phyloP scores from a whole-genome alignment of 2,888 invertebrate species.

The Malacosoma neustria region DNA sequence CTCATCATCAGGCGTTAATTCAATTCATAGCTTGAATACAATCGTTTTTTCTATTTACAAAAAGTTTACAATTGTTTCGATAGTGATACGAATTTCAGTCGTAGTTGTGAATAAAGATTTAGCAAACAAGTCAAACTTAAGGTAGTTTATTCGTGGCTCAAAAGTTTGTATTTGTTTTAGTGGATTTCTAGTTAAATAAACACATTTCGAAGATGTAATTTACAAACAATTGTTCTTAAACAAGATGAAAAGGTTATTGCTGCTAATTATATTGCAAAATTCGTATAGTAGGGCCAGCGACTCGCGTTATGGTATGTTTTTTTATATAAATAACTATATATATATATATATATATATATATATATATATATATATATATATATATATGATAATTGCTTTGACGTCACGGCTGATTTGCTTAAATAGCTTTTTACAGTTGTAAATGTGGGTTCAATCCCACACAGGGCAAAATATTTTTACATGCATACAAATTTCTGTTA shows the following conservation, averaged over 20 bases:
- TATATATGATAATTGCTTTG: background rate
- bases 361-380: too few relatives aligned
- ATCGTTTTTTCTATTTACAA: slow-evolving; percentile 29
- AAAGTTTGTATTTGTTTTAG: too few relatives aligned
- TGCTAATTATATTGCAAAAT: background rate
- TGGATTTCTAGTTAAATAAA: background rate
- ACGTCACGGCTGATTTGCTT: too few relatives aligned
- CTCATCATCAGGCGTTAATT: background rate
- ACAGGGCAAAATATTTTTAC: too few relatives aligned
- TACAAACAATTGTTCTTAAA: background rate
- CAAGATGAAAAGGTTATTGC: background rate
- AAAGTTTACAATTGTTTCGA: slow-evolving; percentile 14
- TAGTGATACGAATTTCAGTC: slow-evolving; percentile 3
- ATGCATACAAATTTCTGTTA: too few relatives aligned
- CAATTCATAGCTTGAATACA: slow-evolving; percentile 40
- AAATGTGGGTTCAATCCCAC: too few relatives aligned
- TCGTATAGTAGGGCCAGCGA: background rate
- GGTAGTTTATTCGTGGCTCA: too few relatives aligned
- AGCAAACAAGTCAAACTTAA: background rate
- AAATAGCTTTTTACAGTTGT: too few relatives aligned
- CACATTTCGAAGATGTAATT: background rate
- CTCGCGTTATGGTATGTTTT: background rate
- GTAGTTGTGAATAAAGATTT: background rate
- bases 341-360: background rate
- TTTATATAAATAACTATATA: slow-evolving; percentile 4